phyloP scores from a whole-genome alignment of 30 jellyfish, hydroid and myxozoan genomes.

The Turritopsis rubra region DNA sequence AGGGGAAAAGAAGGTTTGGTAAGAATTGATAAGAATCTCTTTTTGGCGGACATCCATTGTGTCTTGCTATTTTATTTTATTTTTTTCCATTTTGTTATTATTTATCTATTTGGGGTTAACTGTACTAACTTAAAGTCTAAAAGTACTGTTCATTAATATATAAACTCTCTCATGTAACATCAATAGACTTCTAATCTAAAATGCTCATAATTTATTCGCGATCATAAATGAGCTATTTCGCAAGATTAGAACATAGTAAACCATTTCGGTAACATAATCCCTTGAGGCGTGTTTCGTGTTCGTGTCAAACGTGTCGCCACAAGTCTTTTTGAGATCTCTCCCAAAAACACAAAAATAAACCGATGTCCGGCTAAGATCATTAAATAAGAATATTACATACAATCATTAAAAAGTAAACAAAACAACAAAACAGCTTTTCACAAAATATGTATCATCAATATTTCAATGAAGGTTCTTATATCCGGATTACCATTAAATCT shows the following conservation, averaged over 20 bases:
- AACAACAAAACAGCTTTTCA: not conserved
- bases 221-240: not conserved
- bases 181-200: not conserved
- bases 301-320: not conserved
- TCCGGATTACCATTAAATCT: not conserved
- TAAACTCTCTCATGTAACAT: not conserved
- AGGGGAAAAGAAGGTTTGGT: not conserved
- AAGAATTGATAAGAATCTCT: not conserved
- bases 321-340: not conserved
- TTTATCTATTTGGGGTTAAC: no score
- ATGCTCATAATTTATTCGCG: not conserved
- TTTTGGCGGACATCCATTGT: no score
- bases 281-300: not conserved
- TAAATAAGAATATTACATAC: not conserved
- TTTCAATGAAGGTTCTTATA: not conserved
- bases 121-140: no score
- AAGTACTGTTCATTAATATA: no score
- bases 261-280: not conserved
- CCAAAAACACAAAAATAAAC: not conserved
- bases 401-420: not conserved
- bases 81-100: no score
- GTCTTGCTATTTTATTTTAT: no score
- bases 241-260: not conserved
- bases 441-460: not conserved
- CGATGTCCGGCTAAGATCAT: not conserved